phyloP scores from a whole-genome alignment of 2,888 invertebrate species.

The Abscondita cerata region DNA sequence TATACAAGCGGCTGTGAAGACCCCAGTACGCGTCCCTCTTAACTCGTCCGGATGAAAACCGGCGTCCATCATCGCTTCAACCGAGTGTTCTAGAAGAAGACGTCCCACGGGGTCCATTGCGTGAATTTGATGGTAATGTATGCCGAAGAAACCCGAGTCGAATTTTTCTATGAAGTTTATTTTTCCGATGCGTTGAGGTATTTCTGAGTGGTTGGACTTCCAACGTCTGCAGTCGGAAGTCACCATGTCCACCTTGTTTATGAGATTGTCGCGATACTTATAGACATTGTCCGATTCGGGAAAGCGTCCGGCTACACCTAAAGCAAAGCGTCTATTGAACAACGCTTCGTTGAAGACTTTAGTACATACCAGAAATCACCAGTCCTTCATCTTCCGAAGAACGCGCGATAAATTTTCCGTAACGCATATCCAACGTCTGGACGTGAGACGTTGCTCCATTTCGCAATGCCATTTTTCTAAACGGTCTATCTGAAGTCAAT shows the following conservation, averaged over 20 bases:
- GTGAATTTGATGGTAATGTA: constrained; percentile 72
- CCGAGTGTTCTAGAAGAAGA: constrained; percentile 64
- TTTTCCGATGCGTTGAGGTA: constrained; percentile 72
- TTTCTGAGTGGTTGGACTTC: constrained; percentile 68
- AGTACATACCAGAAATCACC: too few relatives aligned
- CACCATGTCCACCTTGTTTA: constrained; percentile 83
- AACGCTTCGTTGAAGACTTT: too few relatives aligned
- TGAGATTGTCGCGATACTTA: constrained; percentile 73
- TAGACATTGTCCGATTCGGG: constrained; percentile 79
- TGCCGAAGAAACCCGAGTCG: constrained; percentile 65
- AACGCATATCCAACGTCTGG: too few relatives aligned
- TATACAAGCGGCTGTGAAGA: constrained; percentile 78
- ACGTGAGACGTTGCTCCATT: too few relatives aligned
- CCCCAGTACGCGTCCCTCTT: constrained; percentile 76
- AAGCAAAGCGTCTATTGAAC: too few relatives aligned
- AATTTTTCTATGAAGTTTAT: constrained; percentile 62
- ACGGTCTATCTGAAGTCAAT: too few relatives aligned
- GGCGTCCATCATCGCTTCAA: constrained; percentile 67
- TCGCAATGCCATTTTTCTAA: too few relatives aligned
- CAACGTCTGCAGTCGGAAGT: constrained; percentile 81
- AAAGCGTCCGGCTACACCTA: constrained; percentile 69
- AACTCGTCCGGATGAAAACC: constrained; percentile 72
- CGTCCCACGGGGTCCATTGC: constrained; percentile 66
- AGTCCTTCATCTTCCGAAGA: too few relatives aligned
- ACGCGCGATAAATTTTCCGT: too few relatives aligned